Percentiles rank a stretch among this genome's conserved stretches.
Evolutionary conservation across 2,797 vertebrate species (phyloP).

Genomic region (Chelmon rostratus): DNA sequence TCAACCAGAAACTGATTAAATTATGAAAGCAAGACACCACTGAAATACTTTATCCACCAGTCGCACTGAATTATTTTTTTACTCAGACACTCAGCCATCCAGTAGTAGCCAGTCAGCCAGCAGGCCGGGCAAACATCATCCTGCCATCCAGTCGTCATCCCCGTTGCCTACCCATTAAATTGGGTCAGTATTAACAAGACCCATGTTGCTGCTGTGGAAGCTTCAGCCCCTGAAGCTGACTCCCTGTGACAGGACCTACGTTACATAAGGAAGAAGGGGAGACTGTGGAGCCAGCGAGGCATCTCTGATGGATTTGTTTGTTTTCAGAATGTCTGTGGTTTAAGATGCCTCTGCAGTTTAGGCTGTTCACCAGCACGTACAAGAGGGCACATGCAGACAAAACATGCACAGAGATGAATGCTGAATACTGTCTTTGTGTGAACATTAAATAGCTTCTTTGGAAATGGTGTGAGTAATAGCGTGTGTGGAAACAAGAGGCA

Average conservation of each 20-base stretch:
- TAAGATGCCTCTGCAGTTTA: conserved; percentile 52
- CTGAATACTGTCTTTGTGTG: neutral
- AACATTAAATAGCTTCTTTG: neutral
- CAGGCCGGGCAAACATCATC: conserved; percentile 43
- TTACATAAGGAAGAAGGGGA: conserved; percentile 79
- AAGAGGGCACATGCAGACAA: conserved; percentile 15
- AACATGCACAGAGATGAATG: conserved; percentile 8
- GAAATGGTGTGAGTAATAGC: neutral
- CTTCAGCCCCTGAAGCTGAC: conserved; percentile 78
- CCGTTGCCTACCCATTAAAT: conserved; percentile 73
- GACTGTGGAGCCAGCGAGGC: conserved; percentile 68
- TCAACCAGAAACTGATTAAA: conserved; percentile 17
- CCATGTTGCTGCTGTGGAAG: conserved; percentile 71
- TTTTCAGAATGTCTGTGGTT: conserved; percentile 63
- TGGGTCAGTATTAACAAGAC: conserved; percentile 83
- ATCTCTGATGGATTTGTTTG: conserved; percentile 76
- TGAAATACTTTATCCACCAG: conserved; percentile 19
- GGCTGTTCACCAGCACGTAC: conserved; percentile 31
- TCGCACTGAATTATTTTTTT: conserved; percentile 11
- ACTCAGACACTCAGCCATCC: conserved; percentile 34
- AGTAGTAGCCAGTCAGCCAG: conserved; percentile 45
- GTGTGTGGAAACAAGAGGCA: neutral
- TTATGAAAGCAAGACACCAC: conserved; percentile 15
- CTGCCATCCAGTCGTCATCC: conserved; percentile 54
- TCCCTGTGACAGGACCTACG: conserved; percentile 78